phyloP scores from a whole-genome alignment of 92 coral and sea anemone genomes.

The Zoanthus sociatus region DNA sequence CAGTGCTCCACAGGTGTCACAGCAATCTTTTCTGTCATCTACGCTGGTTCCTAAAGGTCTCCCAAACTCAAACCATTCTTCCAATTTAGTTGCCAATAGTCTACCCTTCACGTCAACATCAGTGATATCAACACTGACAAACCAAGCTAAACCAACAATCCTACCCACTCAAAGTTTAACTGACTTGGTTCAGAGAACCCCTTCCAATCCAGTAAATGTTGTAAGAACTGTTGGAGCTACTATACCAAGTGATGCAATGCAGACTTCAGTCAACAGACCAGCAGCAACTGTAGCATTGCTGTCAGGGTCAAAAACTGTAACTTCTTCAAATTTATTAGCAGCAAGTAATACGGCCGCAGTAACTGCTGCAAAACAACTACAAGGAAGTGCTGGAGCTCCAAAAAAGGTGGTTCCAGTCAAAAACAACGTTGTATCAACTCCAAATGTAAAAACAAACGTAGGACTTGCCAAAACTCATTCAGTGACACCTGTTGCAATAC shows the following conservation, averaged over 20 bases:
- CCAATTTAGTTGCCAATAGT: neutral
- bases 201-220: slow-evolving; percentile 12
- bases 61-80: slow-evolving; percentile 23
- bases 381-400: neutral
- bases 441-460: slow-evolving; percentile 25
- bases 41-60: neutral
- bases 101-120: neutral
- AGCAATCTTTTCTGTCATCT: slow-evolving; percentile 7
- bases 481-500: slow-evolving; percentile 60
- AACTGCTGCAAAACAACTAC: neutral
- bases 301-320: slow-evolving; percentile 15
- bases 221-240: slow-evolving; percentile 44
- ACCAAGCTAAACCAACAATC: slow-evolving; percentile 7
- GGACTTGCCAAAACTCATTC: slow-evolving; percentile 50
- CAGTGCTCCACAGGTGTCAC: slow-evolving; percentile 19
- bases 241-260: slow-evolving; percentile 49
- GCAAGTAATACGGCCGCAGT: neutral
- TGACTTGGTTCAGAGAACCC: slow-evolving; percentile 20
- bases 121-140: neutral
- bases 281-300: slow-evolving; percentile 31
- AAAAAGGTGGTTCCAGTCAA: neutral
- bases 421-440: neutral
- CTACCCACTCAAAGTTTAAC: slow-evolving; percentile 16
- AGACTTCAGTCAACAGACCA: slow-evolving; percentile 33
- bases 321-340: slow-evolving; percentile 18